A percentile compares a stretch with the other conserved stretches of the same genome.
Conservation (phyloP, 2,797 vertebrate species). For the Tangara arthus region DNA sequence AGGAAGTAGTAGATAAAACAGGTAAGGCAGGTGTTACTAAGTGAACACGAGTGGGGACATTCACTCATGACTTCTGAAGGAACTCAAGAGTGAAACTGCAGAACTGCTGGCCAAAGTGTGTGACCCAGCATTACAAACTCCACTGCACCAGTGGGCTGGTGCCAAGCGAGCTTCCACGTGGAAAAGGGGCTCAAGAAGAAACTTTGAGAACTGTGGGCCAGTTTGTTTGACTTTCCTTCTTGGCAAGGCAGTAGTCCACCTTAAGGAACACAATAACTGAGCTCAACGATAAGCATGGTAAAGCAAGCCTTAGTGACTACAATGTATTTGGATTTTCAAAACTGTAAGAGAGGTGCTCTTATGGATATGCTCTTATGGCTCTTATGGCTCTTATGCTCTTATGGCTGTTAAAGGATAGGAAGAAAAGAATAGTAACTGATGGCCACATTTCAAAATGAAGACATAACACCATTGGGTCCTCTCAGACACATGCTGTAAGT, state of each 20-base stretch:
- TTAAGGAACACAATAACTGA: neutral
- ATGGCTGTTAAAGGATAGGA: neutral
- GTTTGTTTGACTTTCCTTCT: neutral
- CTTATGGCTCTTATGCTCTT: too few relatives aligned
- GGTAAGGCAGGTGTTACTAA: neutral
- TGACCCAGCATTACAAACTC: neutral
- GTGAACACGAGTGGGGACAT: neutral
- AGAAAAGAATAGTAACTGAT: neutral
- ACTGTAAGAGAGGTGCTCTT: neutral
- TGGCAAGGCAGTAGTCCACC: neutral
- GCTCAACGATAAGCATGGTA: neutral
- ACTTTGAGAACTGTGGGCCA: neutral
- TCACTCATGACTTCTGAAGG: neutral
- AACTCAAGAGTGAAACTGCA: neutral
- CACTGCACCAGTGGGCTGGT: neutral
- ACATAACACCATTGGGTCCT: neutral
- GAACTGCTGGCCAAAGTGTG: neutral
- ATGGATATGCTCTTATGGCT: too few relatives aligned
- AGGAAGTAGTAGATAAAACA: neutral
- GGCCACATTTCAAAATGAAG: neutral
- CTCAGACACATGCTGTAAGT: neutral
- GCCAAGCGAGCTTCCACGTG: neutral
- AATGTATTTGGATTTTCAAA: neutral
- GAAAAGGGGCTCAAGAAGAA: neutral
- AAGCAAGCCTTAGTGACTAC: neutral